These are phyloP conservation scores for Raja brachyura DNA, from an alignment of 2,113 vertebrate species.

Conservation along the genomic window DNA sequence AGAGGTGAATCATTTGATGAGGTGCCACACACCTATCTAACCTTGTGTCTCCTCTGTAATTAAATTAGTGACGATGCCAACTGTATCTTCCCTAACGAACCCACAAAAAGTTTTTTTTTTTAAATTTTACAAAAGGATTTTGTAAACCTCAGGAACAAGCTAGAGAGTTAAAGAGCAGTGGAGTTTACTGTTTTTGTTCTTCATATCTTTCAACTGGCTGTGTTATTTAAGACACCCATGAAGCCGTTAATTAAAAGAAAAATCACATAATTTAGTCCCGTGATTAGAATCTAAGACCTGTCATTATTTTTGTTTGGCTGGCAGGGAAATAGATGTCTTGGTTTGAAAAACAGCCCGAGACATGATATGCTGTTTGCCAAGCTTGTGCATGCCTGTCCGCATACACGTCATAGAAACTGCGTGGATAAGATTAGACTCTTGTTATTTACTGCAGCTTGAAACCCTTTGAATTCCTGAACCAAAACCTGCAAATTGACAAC, in stretches of 20 bases:
- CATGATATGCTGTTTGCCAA: not conserved
- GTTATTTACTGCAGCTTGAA: not conserved
- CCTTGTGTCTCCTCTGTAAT: not conserved
- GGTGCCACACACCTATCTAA: not conserved
- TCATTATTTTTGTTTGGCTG: not conserved
- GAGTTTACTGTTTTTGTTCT: not conserved
- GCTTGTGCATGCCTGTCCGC: not conserved
- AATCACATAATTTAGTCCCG: not conserved
- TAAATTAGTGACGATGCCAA: not conserved
- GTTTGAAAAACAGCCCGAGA: not conserved
- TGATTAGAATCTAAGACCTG: conserved; percentile 6
- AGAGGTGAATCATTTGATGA: not conserved
- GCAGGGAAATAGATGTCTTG: not conserved
- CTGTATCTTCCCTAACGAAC: too few species aligned
- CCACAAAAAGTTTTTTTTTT: not conserved
- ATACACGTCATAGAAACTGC: not conserved
- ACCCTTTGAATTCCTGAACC: not conserved
- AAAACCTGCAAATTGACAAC: not conserved
- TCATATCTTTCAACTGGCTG: not conserved
- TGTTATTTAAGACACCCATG: not conserved
- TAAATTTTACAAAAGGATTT: not conserved
- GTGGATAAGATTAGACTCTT: not conserved
- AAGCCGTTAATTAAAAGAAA: not conserved
- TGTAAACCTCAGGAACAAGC: not conserved
- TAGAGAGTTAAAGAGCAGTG: not conserved